These are phyloP conservation scores for Neelides folsomi DNA, from an alignment of 2,888 invertebrate species.

Conservation along the genomic window DNA sequence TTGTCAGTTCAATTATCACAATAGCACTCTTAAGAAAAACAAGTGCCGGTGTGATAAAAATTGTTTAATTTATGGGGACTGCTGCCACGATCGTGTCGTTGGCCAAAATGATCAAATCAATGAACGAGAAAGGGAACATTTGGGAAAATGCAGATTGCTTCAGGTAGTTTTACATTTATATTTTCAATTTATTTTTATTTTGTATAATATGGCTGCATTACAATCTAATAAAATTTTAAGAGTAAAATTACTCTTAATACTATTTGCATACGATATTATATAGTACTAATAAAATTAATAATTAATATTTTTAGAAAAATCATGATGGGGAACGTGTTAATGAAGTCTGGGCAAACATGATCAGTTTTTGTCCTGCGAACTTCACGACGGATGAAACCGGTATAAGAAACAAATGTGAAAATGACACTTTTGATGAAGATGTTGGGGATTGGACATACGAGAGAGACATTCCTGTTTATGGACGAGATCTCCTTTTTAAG, in stretches of 20 bases:
- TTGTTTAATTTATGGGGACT: constrained; percentile 23
- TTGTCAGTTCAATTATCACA: too few species aligned
- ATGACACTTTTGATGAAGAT: not conserved
- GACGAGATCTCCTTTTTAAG: constrained; percentile 30
- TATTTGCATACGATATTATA: too few species aligned
- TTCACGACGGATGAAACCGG: constrained; percentile 5
- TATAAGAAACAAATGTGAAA: constrained; percentile 3
- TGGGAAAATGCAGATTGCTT: too few species aligned
- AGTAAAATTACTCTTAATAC: too few species aligned
- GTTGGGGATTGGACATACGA: constrained; percentile 18
- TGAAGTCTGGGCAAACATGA: constrained; percentile 16
- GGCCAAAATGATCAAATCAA: not conserved
- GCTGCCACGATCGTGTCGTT: constrained; percentile 12
- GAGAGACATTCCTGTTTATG: constrained; percentile 34
- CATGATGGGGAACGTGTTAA: constrained; percentile 4
- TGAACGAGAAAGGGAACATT: not conserved
- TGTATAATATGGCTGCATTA: too few species aligned
- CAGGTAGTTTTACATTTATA: too few species aligned
- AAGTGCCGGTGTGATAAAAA: constrained; percentile 21
- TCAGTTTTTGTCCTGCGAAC: constrained; percentile 16
- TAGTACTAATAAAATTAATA: not conserved
- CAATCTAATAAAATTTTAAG: too few species aligned
- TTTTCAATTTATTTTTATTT: too few species aligned
- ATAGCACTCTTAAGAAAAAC: too few species aligned
- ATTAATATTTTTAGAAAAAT: not conserved